Percentiles rank a stretch among this genome's conserved stretches.
Evolutionary conservation across 2,888 invertebrate species (phyloP).

Genomic region (Dolichopus griseipennis): DNA sequence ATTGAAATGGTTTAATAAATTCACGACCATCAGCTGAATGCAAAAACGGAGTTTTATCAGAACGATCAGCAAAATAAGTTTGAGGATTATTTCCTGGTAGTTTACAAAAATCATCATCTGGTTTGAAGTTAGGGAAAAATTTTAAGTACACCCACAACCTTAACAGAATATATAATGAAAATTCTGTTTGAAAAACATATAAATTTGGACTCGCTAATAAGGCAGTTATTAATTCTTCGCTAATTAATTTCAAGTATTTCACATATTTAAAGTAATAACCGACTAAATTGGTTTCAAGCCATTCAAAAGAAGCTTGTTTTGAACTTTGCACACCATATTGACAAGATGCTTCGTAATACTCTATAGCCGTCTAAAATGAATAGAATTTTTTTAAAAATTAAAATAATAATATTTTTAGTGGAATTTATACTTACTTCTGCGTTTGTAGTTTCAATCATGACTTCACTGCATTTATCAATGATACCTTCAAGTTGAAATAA

Average conservation of each 20-base stretch:
- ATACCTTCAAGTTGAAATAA: constrained; percentile 64
- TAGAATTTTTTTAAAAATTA: constrained; percentile 7
- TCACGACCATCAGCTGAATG: constrained; percentile 51
- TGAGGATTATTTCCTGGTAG: constrained; percentile 30
- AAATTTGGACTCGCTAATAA: constrained; percentile 56
- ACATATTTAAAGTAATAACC: constrained; percentile 51
- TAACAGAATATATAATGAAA: constrained; percentile 61
- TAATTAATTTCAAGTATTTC: constrained; percentile 52
- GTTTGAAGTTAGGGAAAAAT: constrained; percentile 45
- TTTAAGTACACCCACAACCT: constrained; percentile 59
- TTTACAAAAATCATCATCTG: constrained; percentile 28
- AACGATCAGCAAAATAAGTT: constrained; percentile 33
- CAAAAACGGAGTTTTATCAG: constrained; percentile 48
- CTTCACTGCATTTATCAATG: constrained; percentile 62
- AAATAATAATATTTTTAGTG: not conserved
- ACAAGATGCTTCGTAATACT: constrained; percentile 58
- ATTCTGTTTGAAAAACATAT: constrained; percentile 69
- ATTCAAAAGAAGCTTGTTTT: constrained; percentile 55
- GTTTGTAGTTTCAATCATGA: constrained; percentile 68
- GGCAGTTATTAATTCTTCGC: constrained; percentile 55
- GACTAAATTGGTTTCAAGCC: constrained; percentile 62
- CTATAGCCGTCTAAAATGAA: constrained; percentile 51
- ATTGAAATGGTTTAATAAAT: constrained; percentile 54
- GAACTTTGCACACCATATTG: constrained; percentile 58
- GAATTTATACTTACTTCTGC: constrained; percentile 42